phyloP scores from a whole-genome alignment of 1,140 invertebrate species.

The Telenomus remus region DNA sequence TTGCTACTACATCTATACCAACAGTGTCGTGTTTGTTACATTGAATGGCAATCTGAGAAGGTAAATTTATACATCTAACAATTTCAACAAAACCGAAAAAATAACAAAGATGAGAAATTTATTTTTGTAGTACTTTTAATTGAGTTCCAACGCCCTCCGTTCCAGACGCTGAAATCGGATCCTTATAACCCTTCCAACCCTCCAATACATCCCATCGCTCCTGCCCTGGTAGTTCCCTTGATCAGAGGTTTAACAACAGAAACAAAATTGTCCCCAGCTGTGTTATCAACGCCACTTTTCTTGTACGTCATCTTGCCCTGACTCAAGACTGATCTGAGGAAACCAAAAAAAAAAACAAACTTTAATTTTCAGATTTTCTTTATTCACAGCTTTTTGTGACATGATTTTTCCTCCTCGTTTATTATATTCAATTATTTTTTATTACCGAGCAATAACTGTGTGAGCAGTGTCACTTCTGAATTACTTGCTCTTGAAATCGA shows the following conservation, averaged over 20 bases:
- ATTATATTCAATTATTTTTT: slow-evolving; percentile 9
- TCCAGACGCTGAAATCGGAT: slow-evolving; percentile 93
- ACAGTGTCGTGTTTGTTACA: slow-evolving; percentile 87
- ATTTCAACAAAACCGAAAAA: too few relatives aligned
- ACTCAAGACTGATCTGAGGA: slow-evolving; percentile 72
- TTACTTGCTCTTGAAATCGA: slow-evolving; percentile 90
- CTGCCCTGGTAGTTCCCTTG: slow-evolving; percentile 81
- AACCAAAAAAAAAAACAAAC: background rate
- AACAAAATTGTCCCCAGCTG: slow-evolving; percentile 91
- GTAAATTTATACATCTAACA: too few relatives aligned
- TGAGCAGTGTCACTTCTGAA: slow-evolving; percentile 93
- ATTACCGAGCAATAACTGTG: slow-evolving; percentile 88
- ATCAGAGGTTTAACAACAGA: slow-evolving; percentile 87
- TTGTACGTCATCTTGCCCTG: slow-evolving; percentile 88
- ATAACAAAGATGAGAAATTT: too few relatives aligned
- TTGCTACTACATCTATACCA: slow-evolving; percentile 97
- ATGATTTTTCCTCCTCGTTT: too few relatives aligned
- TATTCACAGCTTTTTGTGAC: too few relatives aligned
- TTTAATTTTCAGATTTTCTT: too few relatives aligned
- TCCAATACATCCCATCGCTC: slow-evolving; percentile 88
- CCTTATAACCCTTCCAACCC: slow-evolving; percentile 91
- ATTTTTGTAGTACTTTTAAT: slow-evolving; percentile 80
- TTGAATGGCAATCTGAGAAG: slow-evolving; percentile 86
- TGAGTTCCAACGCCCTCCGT: slow-evolving; percentile 99
- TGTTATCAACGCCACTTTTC: slow-evolving; percentile 94